Evolutionary conservation across 2,797 vertebrate species (phyloP), one percentile per base, ranked within the genome.

Genomic region (Halcyon chelicuti): DNA sequence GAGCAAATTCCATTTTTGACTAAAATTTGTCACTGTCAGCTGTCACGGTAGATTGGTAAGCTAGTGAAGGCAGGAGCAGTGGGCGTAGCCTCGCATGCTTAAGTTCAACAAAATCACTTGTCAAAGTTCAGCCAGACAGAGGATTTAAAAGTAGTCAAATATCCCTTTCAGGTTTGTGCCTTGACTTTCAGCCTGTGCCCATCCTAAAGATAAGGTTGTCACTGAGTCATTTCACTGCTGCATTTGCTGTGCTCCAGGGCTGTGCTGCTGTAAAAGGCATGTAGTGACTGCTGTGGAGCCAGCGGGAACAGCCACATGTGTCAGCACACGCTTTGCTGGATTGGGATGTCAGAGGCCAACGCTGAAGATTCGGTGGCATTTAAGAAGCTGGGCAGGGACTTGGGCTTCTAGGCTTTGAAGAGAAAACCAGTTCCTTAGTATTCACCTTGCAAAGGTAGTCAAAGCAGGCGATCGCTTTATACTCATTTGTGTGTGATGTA

Each of bases 401-500:
- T 18, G 55, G 18, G 8, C 15, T 57, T 26, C 16, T 13, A 42
- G 39, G 39, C 42, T 93, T 28, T 39, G 82, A 26, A 19, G 58
- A 26, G 70, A 66, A 68, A 35, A 55, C 12, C 39, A 39, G 10
- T 8, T 40, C 61, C 40, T 85, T 31, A 52, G 42, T 47, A 39
- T 33, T 65, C 61, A 22, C 8, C 29, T 17, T 20, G 37, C 73
- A 22, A 12, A 61, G 75, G 8, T 1, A 71, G 77, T 44, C 40
- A 72, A 62, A 40, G 90, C 70, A 7, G 60, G 54, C 5, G 7
- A 42, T 55, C 16, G 1, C 76, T 81, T 87, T 71, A 65, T 80
- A 61, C 87, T 90, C 80, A 4, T 82, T 97, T 95, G 63, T 78
- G 54, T 39, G 3, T 55, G 61, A 79, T 93, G 22, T 55, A 52